A percentile compares a stretch with the other conserved stretches of the same genome.
Conservation (phyloP, 2,888 invertebrate genomes). For the Protophormia terraenovae region DNA sequence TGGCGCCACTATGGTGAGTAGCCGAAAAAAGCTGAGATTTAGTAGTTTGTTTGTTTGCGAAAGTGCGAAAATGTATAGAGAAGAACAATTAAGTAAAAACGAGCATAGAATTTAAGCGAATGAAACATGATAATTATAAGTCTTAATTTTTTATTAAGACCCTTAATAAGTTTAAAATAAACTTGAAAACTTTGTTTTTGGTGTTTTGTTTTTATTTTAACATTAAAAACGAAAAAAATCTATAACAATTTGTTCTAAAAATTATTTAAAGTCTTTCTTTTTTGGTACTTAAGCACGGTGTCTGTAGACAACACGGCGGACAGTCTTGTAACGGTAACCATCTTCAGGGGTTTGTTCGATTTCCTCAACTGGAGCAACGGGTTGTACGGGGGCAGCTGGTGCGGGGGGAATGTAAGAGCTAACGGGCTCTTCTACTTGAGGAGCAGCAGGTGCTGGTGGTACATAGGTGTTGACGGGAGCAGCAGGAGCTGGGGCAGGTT, state of each 20-base stretch:
- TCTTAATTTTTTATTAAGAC: background rate
- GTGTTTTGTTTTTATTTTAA: conserved; percentile 4
- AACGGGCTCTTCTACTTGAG: conserved; percentile 43
- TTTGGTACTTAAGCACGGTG: conserved; percentile 69
- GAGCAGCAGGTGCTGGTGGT: conserved; percentile 50
- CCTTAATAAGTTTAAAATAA: background rate
- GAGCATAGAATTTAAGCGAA: background rate
- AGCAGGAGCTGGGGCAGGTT: conserved; percentile 53
- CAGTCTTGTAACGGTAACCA: conserved; percentile 77
- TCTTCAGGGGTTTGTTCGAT: conserved; percentile 74
- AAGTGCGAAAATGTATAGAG: background rate
- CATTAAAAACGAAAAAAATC: background rate
- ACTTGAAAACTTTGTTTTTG: background rate
- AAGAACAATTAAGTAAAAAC: background rate
- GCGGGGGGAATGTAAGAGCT: conserved; percentile 65
- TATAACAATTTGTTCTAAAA: background rate
- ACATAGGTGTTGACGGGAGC: conserved; percentile 67
- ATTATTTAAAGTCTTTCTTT: background rate
- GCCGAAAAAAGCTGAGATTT: conserved; percentile 7
- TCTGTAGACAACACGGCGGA: conserved; percentile 76
- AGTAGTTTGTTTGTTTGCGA: conserved; percentile 19
- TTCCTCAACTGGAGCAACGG: conserved; percentile 69
- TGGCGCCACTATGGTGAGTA: conserved; percentile 38
- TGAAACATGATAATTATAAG: too few relatives aligned
- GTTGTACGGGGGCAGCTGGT: conserved; percentile 40